These are phyloP conservation scores for Labrus mixtus DNA, from an alignment of 2,113 vertebrate species.

Conservation along the genomic window DNA sequence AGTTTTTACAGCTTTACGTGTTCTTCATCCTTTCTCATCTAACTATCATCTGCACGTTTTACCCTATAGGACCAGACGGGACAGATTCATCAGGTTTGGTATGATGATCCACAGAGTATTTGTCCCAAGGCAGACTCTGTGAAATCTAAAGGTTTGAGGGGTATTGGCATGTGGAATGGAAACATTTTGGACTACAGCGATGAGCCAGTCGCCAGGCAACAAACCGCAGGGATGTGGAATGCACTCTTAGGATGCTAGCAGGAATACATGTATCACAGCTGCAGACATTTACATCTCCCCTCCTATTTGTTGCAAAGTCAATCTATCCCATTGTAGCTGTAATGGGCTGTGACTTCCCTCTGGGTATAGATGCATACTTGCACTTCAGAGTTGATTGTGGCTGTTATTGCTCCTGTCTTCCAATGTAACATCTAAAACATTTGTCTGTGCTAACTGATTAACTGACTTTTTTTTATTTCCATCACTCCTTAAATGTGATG, in stretches of 20 bases:
- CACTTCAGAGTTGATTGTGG: slow-evolving; percentile 44
- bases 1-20: neutral
- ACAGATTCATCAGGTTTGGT: slow-evolving; percentile 93
- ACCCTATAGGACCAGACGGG: slow-evolving; percentile 83
- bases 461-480: slow-evolving; percentile 27
- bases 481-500: neutral
- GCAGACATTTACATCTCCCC: slow-evolving; percentile 29
- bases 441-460: slow-evolving; percentile 27
- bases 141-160: slow-evolving; percentile 84
- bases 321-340: slow-evolving; percentile 39
- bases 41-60: neutral
- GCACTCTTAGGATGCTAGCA: slow-evolving; percentile 81
- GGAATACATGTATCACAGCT: slow-evolving; percentile 12
- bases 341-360: neutral
- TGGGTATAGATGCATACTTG: slow-evolving; percentile 35
- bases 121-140: slow-evolving; percentile 87
- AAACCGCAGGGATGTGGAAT: slow-evolving; percentile 92
- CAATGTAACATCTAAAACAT: slow-evolving; percentile 35
- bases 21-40: slow-evolving; percentile 5
- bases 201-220: slow-evolving; percentile 81
- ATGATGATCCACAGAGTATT: slow-evolving; percentile 91
- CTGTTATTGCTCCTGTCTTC: slow-evolving; percentile 45
- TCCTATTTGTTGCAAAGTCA: slow-evolving; percentile 52
- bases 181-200: slow-evolving; percentile 90
- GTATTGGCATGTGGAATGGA: slow-evolving; percentile 96